Base-by-base conservation (phyloP, 2,113 vertebrate species). In the Tretioscincus oriximinensis region DNA sequence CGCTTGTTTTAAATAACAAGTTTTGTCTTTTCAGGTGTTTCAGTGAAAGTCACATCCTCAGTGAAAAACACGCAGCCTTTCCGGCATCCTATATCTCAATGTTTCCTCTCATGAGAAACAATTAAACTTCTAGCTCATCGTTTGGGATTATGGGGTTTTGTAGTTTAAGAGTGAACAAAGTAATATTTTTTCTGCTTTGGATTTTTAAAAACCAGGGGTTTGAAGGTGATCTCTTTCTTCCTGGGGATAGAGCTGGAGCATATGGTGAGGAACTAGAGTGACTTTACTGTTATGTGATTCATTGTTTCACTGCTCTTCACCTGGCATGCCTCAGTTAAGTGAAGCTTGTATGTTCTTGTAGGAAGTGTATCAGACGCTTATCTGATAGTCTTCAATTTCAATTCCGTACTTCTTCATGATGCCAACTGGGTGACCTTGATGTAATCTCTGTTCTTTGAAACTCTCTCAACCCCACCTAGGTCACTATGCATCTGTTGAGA, bases 91-190 rank as follows among this genome's bases (percentile, higher is more conserved):
- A 64, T 29, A 35, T 66, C 45, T 28, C 54, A 28, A n/a, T 72
- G 68, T 16, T 72, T 82, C 29, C 45, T 82, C 54, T 49, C 9
- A 4, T 35, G 58, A 65, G 67, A 35, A 82, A 68, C 64, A 77
- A 82, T 82, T 82, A 72, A 49, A 49, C 22, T 7, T 31, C 47
- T n/a, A 22, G n/a, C 18, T 64, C 28, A 72, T 82, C n/a, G 54
- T 28, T 65, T 65, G 69, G 21, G 31, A 29, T 54, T n/a, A n/a
- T n/a, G n/a, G n/a, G n/a, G n/a, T n/a, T n/a, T n/a, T n/a, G n/a
- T n/a, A n/a, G n/a, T 2, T 22, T 6, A 29, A 14, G 9, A 49
- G 66, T 66, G 41, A 77, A 66, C 51, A 18, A 66, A 14, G 16
- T 75, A 35, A 28, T 29, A 24, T 9, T 7, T 5, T 8, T 77